Base-by-base conservation (phyloP, 2,888 invertebrate species). In the Ichneumoninae sp. region DNA sequence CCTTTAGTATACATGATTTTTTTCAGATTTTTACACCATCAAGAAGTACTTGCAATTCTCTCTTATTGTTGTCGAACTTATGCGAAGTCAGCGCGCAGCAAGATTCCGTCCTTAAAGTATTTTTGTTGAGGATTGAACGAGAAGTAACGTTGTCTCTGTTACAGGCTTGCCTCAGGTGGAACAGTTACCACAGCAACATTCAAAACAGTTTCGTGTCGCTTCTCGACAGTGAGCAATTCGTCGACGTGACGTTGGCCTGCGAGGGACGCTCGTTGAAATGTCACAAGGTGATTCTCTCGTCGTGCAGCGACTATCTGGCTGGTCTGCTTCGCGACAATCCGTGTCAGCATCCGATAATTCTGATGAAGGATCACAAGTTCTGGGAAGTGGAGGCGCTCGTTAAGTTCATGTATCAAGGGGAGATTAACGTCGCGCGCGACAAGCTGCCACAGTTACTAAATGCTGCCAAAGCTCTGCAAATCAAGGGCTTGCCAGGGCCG, bases 351-450 rank as follows among this genome's bases (percentile, higher is more conserved):
- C 97, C 97, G 13, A 97, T 97, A 47, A 96, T 98, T 82, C 95
- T 97, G 84, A 97, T 97, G 95, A 96, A 97, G 90, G 97, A 97
- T 90, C 97, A 97, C 95, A 96, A 94, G 84, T 96, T 97, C 91
- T 97, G 97, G 94, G 97, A 97, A 90, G 96, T 98, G 94, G 97
- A 97, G 90, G 97, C 97, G 0, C 94, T 98, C 65, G 97, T 98
- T 47, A 97, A 97, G 94, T 98, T 97, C 92, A 98, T 98, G 97
- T 98, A 98, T 93, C 97, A 97, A 91, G 98, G 97, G 0, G 97
- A 98, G 92, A 97, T 97, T 47, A 97, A 97, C 91, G 97, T 97
- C 0, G 97, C 97, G 3, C 97, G 97, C 90, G 97, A 97, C 79
- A 97, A 97, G 83, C 94, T 98, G 72, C 96, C 97, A 44, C 96